Conservation (phyloP, 37 sponge, comb jelly and placozoan genomes). For the Aplysina aerophoba region DNA sequence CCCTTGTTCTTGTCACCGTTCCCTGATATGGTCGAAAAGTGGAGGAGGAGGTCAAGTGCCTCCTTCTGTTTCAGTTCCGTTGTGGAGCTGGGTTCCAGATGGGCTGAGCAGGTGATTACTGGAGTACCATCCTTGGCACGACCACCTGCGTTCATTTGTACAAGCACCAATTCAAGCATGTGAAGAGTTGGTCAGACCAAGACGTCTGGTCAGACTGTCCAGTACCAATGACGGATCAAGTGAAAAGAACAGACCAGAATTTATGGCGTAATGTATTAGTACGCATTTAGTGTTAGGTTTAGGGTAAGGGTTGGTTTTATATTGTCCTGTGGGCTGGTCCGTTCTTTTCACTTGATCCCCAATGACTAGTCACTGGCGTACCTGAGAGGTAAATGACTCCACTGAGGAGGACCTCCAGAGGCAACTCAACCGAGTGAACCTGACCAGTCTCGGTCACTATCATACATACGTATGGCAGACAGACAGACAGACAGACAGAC, state of each 20-base stretch:
- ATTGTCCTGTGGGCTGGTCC: too few relatives aligned
- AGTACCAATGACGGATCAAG: too few relatives aligned
- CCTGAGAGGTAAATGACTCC: conserved; percentile 69
- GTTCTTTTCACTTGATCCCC: too few relatives aligned
- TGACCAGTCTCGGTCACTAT: conserved; percentile 1
- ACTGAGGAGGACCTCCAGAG: conserved; percentile 76
- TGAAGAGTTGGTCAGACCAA: too few relatives aligned
- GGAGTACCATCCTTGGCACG: conserved; percentile 58
- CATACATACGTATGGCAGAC: background rate
- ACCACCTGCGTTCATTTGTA: conserved; percentile 57
- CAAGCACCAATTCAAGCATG: background rate
- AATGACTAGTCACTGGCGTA: too few relatives aligned
- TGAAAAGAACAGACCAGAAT: too few relatives aligned
- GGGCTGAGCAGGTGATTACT: conserved; percentile 56
- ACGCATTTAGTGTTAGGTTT: too few relatives aligned
- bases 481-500: background rate
- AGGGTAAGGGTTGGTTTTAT: too few relatives aligned
- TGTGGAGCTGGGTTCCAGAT: background rate
- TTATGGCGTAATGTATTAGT: too few relatives aligned
- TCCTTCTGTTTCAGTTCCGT: conserved; percentile 49
- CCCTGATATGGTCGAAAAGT: conserved; percentile 76
- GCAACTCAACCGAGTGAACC: conserved; percentile 61
- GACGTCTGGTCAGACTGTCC: too few relatives aligned
- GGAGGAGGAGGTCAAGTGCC: conserved; percentile 64
- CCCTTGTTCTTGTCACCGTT: conserved; percentile 53